Evolutionary conservation across 2,797 vertebrate genomes (phyloP).

Genomic region (Morus bassanus): DNA sequence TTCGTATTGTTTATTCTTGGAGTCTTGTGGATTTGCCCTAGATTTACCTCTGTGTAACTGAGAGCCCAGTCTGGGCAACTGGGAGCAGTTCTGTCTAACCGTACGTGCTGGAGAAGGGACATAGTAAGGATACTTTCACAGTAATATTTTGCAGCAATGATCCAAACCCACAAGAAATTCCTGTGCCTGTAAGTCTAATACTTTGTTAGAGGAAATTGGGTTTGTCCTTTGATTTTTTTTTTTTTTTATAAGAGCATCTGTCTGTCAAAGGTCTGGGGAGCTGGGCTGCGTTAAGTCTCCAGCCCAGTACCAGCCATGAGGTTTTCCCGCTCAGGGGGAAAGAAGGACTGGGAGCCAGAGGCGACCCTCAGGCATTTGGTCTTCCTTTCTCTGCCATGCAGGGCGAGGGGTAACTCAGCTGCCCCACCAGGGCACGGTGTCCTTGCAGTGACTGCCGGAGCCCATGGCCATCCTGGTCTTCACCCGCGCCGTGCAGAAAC

Average conservation of each 20-base stretch:
- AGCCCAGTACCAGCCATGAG: neutral
- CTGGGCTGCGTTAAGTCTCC: neutral
- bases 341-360: neutral
- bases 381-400: neutral
- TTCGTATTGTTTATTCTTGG: neutral
- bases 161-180: slow-evolving; percentile 45
- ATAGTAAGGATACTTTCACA: neutral
- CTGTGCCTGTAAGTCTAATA: neutral
- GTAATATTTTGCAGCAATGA: neutral
- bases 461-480: neutral
- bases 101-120: neutral
- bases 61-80: neutral
- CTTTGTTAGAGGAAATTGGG: neutral
- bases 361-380: neutral
- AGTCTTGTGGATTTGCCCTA: neutral
- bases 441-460: neutral
- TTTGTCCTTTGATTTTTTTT: neutral
- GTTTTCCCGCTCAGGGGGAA: neutral
- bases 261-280: neutral
- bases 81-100: neutral
- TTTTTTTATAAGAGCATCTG: neutral
- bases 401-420: neutral
- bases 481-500: neutral
- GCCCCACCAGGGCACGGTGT: neutral
- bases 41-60: neutral